Conservation (phyloP, 2,888 invertebrate species). For the Exocentrus adspersus region DNA sequence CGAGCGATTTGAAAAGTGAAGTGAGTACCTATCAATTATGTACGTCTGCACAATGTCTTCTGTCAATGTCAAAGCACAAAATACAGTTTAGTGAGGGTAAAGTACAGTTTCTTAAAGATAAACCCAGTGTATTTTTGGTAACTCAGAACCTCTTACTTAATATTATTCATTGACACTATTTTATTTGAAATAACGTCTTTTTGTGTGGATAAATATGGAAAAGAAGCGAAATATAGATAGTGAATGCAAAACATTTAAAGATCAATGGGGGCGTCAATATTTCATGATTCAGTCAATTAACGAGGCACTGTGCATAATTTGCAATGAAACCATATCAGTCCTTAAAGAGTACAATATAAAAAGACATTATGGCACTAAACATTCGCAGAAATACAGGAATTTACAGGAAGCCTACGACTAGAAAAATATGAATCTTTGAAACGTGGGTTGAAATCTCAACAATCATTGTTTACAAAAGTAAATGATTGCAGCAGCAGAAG, state of each 20-base stretch:
- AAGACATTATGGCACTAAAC: no score
- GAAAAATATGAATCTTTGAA: conserved; percentile 20
- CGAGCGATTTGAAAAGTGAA: no score
- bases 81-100: no score
- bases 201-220: background rate
- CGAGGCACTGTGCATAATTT: background rate
- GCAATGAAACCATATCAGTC: background rate
- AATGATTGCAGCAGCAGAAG: conserved; percentile 22
- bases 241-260: background rate
- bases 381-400: background rate
- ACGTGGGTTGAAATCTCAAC: conserved; percentile 8
- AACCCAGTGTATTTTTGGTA: no score
- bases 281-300: background rate
- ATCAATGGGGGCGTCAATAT: background rate
- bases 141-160: no score
- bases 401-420: conserved; percentile 6
- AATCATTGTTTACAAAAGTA: conserved; percentile 15
- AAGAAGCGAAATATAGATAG: background rate
- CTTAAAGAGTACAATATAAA: background rate
- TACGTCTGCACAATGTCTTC: no score
- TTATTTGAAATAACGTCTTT: no score
- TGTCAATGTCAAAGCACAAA: no score
- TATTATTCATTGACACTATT: no score
- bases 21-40: no score
- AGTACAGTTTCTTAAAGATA: no score